Percentiles rank a stretch among this genome's conserved stretches.
These are phyloP conservation scores for Augochlora pura DNA, from an alignment of 1,140 invertebrate genomes.

Conservation along the genomic window DNA sequence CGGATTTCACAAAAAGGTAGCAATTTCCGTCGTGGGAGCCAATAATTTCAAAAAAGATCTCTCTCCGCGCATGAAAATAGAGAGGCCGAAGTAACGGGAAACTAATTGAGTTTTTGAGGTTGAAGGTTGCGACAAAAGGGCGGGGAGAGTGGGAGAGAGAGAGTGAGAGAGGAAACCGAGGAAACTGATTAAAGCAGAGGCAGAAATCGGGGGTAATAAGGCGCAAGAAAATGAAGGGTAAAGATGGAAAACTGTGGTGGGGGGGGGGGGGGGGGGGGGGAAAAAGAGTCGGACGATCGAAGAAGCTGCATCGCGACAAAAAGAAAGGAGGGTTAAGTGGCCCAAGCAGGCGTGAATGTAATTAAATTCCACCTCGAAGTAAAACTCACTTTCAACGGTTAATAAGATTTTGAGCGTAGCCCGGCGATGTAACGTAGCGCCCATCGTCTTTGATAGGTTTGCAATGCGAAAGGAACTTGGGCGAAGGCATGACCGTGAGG, in stretches of 20 bases:
- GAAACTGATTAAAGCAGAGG: constrained; percentile 12
- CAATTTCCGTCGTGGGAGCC: constrained; percentile 63
- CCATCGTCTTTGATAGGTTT: constrained; percentile 54
- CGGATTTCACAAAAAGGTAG: constrained; percentile 37
- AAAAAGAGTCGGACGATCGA: constrained; percentile 16
- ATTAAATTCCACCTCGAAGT: constrained; percentile 76
- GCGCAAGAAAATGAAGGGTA: neutral
- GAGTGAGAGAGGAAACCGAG: constrained; percentile 1
- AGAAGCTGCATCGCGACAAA: constrained; percentile 31
- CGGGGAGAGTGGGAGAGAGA: neutral
- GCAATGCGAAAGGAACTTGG: constrained; percentile 19
- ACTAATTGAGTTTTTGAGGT: constrained; percentile 22
- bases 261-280: constrained; percentile 15
- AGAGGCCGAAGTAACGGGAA: constrained; percentile 51
- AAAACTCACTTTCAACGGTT: constrained; percentile 74
- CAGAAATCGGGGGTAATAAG: constrained; percentile 34
- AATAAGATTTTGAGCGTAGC: constrained; percentile 77
- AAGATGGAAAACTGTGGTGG: neutral
- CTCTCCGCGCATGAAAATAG: constrained; percentile 64
- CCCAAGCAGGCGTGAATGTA: constrained; percentile 65
- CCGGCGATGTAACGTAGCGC: constrained; percentile 67
- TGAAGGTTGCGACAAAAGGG: no score
- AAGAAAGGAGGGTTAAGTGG: constrained; percentile 25
- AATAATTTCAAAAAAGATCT: constrained; percentile 42
- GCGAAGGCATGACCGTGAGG: neutral